These are phyloP conservation scores for Clytia hemisphaerica DNA, from an alignment of 30 jellyfish, hydroid and myxozoan genomes.

Conservation along the genomic window DNA sequence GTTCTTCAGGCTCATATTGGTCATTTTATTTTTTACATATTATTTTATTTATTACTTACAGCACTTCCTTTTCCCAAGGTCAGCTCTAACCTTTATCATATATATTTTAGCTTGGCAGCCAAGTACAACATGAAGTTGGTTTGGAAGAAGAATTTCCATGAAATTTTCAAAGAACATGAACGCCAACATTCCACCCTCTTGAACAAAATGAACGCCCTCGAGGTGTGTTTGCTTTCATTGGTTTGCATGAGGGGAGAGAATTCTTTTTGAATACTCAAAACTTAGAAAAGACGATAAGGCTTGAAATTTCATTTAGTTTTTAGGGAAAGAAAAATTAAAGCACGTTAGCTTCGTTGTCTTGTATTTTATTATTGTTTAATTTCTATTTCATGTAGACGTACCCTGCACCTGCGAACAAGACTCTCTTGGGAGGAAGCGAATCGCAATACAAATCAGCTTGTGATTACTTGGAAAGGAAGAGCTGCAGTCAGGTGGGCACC, in stretches of 20 bases:
- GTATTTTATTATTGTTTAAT: not conserved
- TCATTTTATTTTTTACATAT: too few relatives aligned
- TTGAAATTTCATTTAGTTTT: not conserved
- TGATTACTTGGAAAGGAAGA: conserved; percentile 35
- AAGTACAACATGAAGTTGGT: conserved; percentile 91
- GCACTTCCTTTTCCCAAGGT: too few relatives aligned
- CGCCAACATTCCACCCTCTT: conserved; percentile 59
- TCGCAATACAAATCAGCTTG: conserved; percentile 66
- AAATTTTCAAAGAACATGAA: conserved; percentile 58
- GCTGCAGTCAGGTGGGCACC: conserved; percentile 52
- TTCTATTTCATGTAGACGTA: conserved; percentile 27
- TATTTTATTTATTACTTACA: too few relatives aligned
- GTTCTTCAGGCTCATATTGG: too few relatives aligned
- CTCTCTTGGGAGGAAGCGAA: conserved; percentile 56
- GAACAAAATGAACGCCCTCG: conserved; percentile 89
- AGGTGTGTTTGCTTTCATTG: conserved; percentile 77
- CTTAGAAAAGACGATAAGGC: too few relatives aligned
- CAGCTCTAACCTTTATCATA: not conserved
- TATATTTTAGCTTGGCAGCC: conserved; percentile 59
- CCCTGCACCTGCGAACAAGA: conserved; percentile 84
- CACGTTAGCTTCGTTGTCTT: not conserved
- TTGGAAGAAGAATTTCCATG: conserved; percentile 86
- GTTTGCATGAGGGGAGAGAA: too few relatives aligned
- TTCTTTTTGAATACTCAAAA: too few relatives aligned
- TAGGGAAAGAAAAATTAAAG: too few relatives aligned